Conservation (phyloP, 2,113 vertebrate genomes). For the Chiloscyllium plagiosum region DNA sequence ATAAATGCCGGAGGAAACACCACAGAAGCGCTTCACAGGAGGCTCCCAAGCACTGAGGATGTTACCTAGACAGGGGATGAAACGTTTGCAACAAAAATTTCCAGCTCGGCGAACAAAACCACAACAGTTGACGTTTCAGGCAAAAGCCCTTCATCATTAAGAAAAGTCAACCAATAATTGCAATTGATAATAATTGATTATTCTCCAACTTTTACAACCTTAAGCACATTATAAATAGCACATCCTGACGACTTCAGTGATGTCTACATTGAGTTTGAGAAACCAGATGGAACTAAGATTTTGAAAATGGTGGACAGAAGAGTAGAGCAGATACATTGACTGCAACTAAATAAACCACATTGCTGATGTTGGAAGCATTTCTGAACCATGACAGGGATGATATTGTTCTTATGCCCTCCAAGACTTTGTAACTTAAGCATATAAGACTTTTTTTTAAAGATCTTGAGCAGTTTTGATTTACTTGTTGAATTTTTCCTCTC, state of each 20-base stretch:
- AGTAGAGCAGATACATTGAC: background rate
- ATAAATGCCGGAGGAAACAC: no score
- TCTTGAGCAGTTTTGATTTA: background rate
- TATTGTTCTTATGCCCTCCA: background rate
- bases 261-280: background rate
- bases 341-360: background rate
- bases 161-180: background rate
- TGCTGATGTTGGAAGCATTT: background rate
- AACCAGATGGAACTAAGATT: background rate
- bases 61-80: no score
- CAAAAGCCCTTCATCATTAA: no score
- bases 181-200: background rate
- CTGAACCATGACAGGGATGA: background rate
- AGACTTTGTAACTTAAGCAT: background rate
- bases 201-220: background rate
- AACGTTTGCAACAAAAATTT: no score
- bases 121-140: no score
- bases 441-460: no score
- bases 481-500: background rate
- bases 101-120: no score
- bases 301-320: background rate
- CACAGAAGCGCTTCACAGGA: no score
- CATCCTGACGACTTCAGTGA: background rate
- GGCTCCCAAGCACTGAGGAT: no score
- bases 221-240: constrained; percentile 1